These are phyloP conservation scores for Lobophora halterata DNA, from an alignment of 2,888 invertebrate genomes.

Conservation along the genomic window DNA sequence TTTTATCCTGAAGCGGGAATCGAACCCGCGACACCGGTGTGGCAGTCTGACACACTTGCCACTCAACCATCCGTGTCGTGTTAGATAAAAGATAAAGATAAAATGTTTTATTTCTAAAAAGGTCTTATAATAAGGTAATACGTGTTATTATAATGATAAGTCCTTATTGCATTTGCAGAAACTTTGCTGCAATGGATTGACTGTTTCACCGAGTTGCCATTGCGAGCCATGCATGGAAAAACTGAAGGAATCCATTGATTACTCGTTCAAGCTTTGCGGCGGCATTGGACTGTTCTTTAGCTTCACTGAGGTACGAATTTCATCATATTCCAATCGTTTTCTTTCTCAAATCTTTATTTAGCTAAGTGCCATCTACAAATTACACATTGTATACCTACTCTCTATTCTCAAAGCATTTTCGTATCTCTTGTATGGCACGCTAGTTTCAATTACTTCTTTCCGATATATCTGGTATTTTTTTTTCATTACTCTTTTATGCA, in stretches of 20 bases:
- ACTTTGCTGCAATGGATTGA: constrained; percentile 73
- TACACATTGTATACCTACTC: background rate
- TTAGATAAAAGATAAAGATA: no score
- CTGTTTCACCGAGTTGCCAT: constrained; percentile 67
- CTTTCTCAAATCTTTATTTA: constrained; percentile 4
- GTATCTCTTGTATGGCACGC: constrained; percentile 6
- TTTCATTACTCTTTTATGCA: constrained; percentile 9
- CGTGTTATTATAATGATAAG: no score
- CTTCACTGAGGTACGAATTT: constrained; percentile 92
- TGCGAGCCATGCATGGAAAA: constrained; percentile 88
- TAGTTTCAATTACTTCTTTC: constrained; percentile 1
- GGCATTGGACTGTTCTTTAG: constrained; percentile 98
- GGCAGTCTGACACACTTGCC: no score
- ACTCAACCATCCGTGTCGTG: no score
- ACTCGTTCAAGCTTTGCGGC: constrained; percentile 94
- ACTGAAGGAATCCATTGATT: constrained; percentile 88
- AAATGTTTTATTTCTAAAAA: no score
- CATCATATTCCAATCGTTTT: background rate
- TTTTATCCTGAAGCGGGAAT: no score
- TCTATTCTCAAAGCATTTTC: background rate
- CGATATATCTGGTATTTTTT: constrained; percentile 5
- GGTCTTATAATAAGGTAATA: no score
- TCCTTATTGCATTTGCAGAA: no score
- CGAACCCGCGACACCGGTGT: no score
- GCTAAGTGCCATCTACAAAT: constrained; percentile 9